Percentiles rank a stretch among this genome's conserved stretches.
These are phyloP conservation scores for Acronicta alni DNA, from an alignment of 2,888 invertebrate species.

Conservation along the genomic window DNA sequence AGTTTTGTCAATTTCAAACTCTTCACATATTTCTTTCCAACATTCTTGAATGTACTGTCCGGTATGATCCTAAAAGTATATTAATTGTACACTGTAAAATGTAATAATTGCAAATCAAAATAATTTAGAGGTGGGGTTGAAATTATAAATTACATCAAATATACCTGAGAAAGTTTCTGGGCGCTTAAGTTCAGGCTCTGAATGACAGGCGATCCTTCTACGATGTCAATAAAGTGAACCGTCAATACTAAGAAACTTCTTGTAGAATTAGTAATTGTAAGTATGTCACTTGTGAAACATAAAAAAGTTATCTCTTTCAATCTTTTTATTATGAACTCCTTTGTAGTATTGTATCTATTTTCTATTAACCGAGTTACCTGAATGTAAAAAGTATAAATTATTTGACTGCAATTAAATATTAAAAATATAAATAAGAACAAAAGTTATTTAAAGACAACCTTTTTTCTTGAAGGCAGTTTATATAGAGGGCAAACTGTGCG, in stretches of 20 bases:
- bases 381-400: constrained; percentile 8
- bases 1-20: constrained; percentile 25
- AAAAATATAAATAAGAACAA: constrained; percentile 7
- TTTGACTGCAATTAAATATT: constrained; percentile 3
- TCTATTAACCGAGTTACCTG: constrained; percentile 22
- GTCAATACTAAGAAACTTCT: constrained; percentile 47
- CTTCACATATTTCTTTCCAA: constrained; percentile 14
- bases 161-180: constrained; percentile 45
- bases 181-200: constrained; percentile 37
- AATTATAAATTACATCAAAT: constrained; percentile 44
- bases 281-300: constrained; percentile 42
- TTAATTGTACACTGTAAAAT: constrained; percentile 7
- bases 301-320: constrained; percentile 29
- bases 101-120: neutral
- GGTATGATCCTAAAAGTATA: constrained; percentile 41
- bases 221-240: constrained; percentile 41
- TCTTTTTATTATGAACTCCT: constrained; percentile 35
- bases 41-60: constrained; percentile 44
- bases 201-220: constrained; percentile 22
- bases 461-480: constrained; percentile 41
- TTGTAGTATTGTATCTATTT: constrained; percentile 28
- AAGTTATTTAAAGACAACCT: constrained; percentile 12
- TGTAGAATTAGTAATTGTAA: constrained; percentile 44
- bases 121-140: constrained; percentile 15
- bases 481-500: constrained; percentile 42